These are phyloP conservation scores for Amblyjoppa proteus DNA, from an alignment of 2,888 invertebrate species.

Conservation along the genomic window DNA sequence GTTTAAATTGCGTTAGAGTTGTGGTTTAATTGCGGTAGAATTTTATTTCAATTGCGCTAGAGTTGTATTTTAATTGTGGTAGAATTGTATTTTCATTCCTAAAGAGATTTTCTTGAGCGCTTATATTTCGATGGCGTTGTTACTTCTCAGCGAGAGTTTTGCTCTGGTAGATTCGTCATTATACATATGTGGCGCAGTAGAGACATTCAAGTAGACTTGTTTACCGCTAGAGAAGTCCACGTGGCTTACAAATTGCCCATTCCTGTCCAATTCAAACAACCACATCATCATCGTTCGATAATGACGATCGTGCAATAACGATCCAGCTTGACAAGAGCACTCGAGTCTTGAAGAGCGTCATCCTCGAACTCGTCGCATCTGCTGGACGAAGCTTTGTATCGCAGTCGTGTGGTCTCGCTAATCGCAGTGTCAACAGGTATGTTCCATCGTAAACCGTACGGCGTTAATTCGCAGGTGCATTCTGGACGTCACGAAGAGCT, in stretches of 20 bases:
- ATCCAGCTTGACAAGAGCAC: neutral
- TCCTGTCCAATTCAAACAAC: neutral
- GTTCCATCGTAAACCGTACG: neutral
- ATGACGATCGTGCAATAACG: neutral
- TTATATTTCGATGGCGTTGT: neutral
- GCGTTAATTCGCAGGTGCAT: neutral
- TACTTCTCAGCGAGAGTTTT: neutral
- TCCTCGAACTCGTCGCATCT: neutral
- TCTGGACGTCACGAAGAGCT: neutral
- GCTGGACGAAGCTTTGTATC: neutral
- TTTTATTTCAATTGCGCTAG: neutral
- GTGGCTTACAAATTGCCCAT: neutral
- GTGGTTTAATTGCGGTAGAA: too few relatives aligned
- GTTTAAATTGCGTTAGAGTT: too few relatives aligned
- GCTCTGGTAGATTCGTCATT: neutral
- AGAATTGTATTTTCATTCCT: neutral
- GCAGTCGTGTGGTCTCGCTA: neutral
- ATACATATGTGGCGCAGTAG: neutral
- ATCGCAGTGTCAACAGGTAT: neutral
- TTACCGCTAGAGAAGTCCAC: neutral
- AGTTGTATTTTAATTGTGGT: neutral
- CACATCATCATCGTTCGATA: neutral
- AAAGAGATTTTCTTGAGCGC: neutral
- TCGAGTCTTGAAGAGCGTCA: neutral
- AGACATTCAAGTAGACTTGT: neutral